Conservation (phyloP, 2,888 invertebrate genomes). For the Acanthosepion esculentum region DNA sequence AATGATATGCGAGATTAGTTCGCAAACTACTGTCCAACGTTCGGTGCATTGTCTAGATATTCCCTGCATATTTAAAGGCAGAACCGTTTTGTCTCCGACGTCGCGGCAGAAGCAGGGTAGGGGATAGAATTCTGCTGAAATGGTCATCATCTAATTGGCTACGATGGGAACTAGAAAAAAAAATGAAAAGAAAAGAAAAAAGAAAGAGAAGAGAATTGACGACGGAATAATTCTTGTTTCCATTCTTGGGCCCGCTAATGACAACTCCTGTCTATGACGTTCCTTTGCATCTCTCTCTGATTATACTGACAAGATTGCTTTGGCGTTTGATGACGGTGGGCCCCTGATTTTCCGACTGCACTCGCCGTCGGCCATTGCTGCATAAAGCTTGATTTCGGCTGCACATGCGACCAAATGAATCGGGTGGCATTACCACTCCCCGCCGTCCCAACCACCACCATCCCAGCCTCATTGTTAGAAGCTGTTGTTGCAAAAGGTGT, state of each 20-base stretch:
- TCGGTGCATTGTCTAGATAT: too few relatives aligned
- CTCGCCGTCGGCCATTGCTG: background rate
- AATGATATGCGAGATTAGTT: too few relatives aligned
- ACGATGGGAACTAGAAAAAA: background rate
- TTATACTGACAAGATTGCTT: background rate
- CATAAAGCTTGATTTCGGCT: background rate
- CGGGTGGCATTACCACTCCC: background rate
- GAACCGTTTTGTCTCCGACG: background rate
- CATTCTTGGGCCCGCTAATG: background rate
- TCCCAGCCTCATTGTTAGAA: background rate
- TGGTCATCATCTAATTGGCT: background rate
- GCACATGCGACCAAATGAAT: background rate
- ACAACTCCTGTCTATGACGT: background rate
- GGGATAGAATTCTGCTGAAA: background rate
- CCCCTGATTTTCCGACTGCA: background rate
- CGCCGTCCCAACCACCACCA: background rate
- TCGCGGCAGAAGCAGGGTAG: background rate
- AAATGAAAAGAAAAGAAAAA: background rate
- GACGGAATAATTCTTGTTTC: background rate
- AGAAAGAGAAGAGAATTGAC: background rate
- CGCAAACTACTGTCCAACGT: too few relatives aligned
- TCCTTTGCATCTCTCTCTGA: background rate
- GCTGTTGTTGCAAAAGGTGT: conserved; percentile 2
- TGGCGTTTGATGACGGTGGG: conserved; percentile 7
- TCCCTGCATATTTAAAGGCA: too few relatives aligned